Conservation (phyloP, 2,113 vertebrate species). For the Maccullochella peelii region DNA sequence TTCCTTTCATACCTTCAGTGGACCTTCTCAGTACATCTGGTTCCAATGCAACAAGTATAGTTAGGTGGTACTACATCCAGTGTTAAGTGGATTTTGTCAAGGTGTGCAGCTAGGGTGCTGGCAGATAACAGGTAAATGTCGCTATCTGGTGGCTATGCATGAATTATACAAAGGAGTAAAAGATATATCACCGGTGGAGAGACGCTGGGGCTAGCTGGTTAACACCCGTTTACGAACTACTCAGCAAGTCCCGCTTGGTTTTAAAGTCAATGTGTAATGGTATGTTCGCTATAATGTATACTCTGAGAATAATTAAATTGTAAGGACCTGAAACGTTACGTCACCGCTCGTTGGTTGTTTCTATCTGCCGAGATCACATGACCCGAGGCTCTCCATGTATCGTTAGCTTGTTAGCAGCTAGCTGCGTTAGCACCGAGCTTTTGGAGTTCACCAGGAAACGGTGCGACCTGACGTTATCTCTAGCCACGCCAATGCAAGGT, state of each 20-base stretch:
- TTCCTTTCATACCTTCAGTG: not conserved
- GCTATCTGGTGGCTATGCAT: constrained; percentile 31
- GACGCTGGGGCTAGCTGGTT: not conserved
- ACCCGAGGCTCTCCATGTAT: constrained; percentile 25
- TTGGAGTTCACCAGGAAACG: constrained; percentile 60
- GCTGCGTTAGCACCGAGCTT: constrained; percentile 38
- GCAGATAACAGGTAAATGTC: constrained; percentile 3
- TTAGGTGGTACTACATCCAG: not conserved
- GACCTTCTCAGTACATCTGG: not conserved
- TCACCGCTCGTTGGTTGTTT: constrained; percentile 8
- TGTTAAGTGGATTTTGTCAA: not conserved
- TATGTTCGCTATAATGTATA: not conserved
- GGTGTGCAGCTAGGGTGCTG: not conserved
- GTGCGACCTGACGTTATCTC: constrained; percentile 18
- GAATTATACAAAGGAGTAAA: not conserved
- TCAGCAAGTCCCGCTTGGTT: too few relatives aligned
- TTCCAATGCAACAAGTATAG: too few relatives aligned
- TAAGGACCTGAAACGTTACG: not conserved
- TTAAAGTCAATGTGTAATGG: not conserved
- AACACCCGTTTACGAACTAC: not conserved
- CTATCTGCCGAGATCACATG: constrained; percentile 65
- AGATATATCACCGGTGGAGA: not conserved
- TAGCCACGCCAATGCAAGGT: constrained; percentile 7
- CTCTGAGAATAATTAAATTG: not conserved
- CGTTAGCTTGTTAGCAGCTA: constrained; percentile 66